A percentile compares a stretch with the other conserved stretches of the same genome.
phyloP scores from a whole-genome alignment of 1,140 invertebrate species.

The Leptoteleia sp. region DNA sequence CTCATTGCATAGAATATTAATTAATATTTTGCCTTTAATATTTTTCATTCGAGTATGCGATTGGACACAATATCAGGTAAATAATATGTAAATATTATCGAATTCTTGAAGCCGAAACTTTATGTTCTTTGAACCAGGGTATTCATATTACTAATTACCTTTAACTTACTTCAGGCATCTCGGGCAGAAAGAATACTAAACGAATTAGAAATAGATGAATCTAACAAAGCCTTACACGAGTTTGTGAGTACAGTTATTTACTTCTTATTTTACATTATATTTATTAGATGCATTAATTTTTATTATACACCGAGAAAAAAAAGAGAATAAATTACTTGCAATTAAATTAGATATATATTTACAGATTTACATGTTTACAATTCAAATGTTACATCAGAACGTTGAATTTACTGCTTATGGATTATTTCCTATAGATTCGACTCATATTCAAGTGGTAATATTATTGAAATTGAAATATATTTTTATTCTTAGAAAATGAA shows the following conservation, averaged over 20 bases:
- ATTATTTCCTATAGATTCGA: slow-evolving; percentile 46
- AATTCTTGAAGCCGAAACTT: no score
- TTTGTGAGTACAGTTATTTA: slow-evolving; percentile 1
- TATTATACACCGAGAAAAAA: background rate
- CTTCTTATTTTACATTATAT: no score
- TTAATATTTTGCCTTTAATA: slow-evolving; percentile 36
- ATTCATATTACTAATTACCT: background rate
- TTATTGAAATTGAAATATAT: no score
- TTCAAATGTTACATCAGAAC: slow-evolving; percentile 60
- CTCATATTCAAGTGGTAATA: slow-evolving; percentile 48
- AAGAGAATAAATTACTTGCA: no score
- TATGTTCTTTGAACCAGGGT: no score
- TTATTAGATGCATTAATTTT: background rate
- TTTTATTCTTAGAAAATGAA: no score
- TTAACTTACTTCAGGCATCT: slow-evolving; percentile 12
- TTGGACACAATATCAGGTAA: slow-evolving; percentile 51
- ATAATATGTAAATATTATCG: background rate
- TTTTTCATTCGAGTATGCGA: slow-evolving; percentile 52
- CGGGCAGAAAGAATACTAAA: slow-evolving; percentile 27
- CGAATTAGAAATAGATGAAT: slow-evolving; percentile 17
- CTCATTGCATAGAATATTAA: slow-evolving; percentile 35
- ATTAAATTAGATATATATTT: no score
- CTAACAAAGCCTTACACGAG: slow-evolving; percentile 14
- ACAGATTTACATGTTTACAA: slow-evolving; percentile 43
- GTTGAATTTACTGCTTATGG: slow-evolving; percentile 45